Percentiles rank a stretch among this genome's conserved stretches.
phyloP scores from a whole-genome alignment of 1,140 invertebrate genomes.

The Atta cephalotes region DNA sequence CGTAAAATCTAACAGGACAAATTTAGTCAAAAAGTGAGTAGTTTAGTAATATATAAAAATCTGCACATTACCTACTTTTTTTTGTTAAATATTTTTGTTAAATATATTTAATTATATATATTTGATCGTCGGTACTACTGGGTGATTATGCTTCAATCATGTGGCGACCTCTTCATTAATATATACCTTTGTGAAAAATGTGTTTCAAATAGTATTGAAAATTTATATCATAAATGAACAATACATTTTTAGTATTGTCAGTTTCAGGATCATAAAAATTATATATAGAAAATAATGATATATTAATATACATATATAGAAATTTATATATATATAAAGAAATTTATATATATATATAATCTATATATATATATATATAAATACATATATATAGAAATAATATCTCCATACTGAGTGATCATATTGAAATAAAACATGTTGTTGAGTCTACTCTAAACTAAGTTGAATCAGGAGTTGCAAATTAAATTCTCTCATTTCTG shows the following conservation, averaged over 20 bases:
- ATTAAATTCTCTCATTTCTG: neutral
- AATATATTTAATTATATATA: neutral
- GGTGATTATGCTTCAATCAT: conserved; percentile 2
- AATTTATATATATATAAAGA: too few relatives aligned
- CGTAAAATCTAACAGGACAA: neutral
- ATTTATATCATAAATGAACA: neutral
- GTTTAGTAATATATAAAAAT: neutral
- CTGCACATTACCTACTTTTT: conserved; percentile 18
- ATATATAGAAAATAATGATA: conserved; percentile 9
- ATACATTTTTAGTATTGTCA: neutral
- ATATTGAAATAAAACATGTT: neutral
- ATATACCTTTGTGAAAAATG: neutral
- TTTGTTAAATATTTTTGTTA: neutral
- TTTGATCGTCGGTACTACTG: neutral
- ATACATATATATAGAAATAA: conserved; percentile 22
- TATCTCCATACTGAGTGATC: neutral
- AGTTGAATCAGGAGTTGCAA: neutral
- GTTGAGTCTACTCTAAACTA: too few relatives aligned
- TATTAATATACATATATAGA: too few relatives aligned
- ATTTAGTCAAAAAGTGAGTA: neutral
- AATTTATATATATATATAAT: too few relatives aligned
- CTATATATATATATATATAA: too few relatives aligned
- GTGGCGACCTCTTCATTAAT: conserved; percentile 38
- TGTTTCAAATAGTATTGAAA: neutral
- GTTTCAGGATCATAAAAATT: neutral